Base-by-base conservation (phyloP, 2,888 invertebrate genomes). In the Synanthedon myopaeformis region DNA sequence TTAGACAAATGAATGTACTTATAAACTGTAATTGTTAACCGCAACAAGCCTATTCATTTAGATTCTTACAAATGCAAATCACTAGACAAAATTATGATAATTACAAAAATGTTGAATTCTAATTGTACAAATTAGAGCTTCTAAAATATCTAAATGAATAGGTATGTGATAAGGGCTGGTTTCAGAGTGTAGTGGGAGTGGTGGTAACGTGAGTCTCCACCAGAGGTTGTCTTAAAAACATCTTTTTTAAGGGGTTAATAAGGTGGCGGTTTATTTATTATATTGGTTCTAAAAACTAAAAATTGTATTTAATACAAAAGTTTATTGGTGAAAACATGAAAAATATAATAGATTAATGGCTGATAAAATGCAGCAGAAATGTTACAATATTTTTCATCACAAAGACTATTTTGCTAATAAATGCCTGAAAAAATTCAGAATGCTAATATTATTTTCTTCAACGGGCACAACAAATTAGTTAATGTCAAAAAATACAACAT, bases 291-390 rank as follows among this genome's bases (percentile, higher is more conserved):
- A 84, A 87, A 35, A 87, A 87, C 87, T 87, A 87, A 87, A 86
- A 85, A 81, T 83, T 86, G 85, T 86, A 87, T 87, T 86, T 86
- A 85, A 87, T 87, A 87, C 87, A 87, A 87, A 87, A 84, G 82
- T 87, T 86, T 87, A 87, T 87, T 87, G 87, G 87, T 87, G 87
- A 87, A 87, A 87, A 87, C 87, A 87, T 87, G 87, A 85, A 87
- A 87, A 87, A 87, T 87, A 87, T 87, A 86, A 86, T 86, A 84
- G 86, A 85, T 83, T 84, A 86, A 85, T 86, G 87, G 86, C 86
- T 87, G 87, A 84, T 85, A 86, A 86, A 86, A 87, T 85, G 87
- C 86, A 87, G 87, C 86, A 79, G 84, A 85, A 86, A 84, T 83
- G 79, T 86, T 85, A 87, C 87, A 87, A 87, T 85, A 84, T 80